Conservation (phyloP, 2,113 vertebrate species). For the Heliornis fulica region DNA sequence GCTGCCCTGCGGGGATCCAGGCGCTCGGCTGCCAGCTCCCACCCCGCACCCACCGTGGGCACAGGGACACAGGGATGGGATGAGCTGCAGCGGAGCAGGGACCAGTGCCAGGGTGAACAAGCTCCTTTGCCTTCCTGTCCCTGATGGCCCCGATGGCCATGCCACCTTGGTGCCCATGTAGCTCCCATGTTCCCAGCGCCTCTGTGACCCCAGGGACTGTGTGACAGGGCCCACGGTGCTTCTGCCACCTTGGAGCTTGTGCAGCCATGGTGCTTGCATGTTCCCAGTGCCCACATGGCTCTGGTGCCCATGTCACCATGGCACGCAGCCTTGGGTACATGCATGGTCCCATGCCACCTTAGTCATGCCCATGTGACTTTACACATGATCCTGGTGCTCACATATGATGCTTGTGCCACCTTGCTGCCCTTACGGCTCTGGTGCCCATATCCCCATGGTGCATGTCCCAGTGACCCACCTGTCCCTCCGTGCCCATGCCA, state of each 20-base stretch:
- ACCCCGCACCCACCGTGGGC: neutral
- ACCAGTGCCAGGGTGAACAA: neutral
- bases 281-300: neutral
- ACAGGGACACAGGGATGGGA: neutral
- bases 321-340: fast-evolving
- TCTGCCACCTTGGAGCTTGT: neutral
- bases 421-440: too few species aligned
- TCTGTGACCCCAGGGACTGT: fast-evolving
- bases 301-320: neutral
- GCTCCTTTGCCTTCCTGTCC: neutral
- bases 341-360: neutral
- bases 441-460: neutral
- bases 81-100: neutral
- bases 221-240: neutral
- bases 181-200: neutral
- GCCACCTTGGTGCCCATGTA: fast-evolving
- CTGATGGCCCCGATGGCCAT: fast-evolving
- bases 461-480: fast-evolving
- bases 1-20: neutral
- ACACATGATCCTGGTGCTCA: fast-evolving
- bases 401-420: neutral
- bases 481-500: neutral
- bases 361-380: neutral
- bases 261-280: too few species aligned
- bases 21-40: neutral